phyloP scores from a whole-genome alignment of 2,113 vertebrate genomes.

The Mus spicilegus region DNA sequence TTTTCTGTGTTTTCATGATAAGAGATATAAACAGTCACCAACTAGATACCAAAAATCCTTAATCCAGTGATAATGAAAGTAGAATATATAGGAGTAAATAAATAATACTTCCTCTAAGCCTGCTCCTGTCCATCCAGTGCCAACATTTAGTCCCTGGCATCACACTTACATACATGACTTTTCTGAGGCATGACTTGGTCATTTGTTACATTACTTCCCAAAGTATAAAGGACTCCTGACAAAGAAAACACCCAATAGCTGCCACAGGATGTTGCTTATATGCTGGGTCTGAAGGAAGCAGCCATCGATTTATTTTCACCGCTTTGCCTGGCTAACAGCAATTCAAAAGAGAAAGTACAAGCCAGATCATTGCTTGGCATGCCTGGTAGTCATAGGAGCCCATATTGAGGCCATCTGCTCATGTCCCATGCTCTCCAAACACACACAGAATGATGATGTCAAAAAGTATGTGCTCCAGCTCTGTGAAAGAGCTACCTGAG shows the following conservation, averaged over 20 bases:
- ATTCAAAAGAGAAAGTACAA: conserved; percentile 78
- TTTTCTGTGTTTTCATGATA: conserved; percentile 54
- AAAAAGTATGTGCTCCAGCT: background rate
- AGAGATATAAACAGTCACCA: conserved; percentile 60
- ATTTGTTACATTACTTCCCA: conserved; percentile 16
- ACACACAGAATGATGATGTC: conserved; percentile 68
- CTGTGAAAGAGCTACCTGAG: conserved; percentile 1
- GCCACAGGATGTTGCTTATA: conserved; percentile 57
- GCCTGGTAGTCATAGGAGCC: conserved; percentile 77
- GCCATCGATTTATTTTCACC: conserved; percentile 80
- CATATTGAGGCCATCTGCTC: conserved; percentile 79
- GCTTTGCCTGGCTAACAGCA: conserved; percentile 72
- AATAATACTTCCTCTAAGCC: conserved; percentile 54
- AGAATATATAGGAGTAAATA: conserved; percentile 54
- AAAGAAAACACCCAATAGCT: conserved; percentile 67
- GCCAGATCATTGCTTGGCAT: conserved; percentile 79
- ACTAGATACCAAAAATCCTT: conserved; percentile 69
- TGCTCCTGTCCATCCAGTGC: conserved; percentile 47
- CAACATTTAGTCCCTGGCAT: conserved; percentile 51
- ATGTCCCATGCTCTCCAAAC: conserved; percentile 69
- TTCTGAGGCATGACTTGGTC: conserved; percentile 1
- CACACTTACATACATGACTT: background rate
- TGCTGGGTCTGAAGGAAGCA: conserved; percentile 71
- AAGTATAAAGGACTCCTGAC: conserved; percentile 23
- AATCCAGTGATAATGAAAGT: conserved; percentile 46